Evolutionary conservation across 1,140 invertebrate genomes (phyloP).

Genomic region (Zaprionus camerounensis): DNA sequence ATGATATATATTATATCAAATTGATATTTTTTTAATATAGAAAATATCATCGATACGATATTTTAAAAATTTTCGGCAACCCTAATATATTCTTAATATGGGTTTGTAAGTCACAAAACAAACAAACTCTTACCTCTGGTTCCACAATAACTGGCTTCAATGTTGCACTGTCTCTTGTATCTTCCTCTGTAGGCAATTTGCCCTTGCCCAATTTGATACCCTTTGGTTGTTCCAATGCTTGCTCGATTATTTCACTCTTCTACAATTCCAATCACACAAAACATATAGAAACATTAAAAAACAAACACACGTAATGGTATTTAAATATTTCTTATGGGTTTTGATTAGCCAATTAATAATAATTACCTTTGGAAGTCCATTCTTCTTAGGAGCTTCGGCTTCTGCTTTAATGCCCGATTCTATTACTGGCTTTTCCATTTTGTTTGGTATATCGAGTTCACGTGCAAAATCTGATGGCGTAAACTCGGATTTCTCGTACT

Average conservation of each 20-base stretch:
- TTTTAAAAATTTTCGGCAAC: too few species aligned
- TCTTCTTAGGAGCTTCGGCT: conserved; percentile 55
- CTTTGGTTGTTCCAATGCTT: conserved; percentile 54
- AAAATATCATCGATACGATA: too few species aligned
- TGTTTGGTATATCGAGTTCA: conserved; percentile 74
- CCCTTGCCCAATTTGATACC: conserved; percentile 74
- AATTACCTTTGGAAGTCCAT: conserved; percentile 72
- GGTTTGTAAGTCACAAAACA: background rate
- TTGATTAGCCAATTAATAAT: background rate
- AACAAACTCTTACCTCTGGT: conserved; percentile 65
- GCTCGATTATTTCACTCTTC: conserved; percentile 56
- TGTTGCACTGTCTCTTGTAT: conserved; percentile 52
- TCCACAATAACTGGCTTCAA: conserved; percentile 81
- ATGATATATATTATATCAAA: too few species aligned
- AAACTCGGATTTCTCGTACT: conserved; percentile 85
- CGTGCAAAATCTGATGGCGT: conserved; percentile 69
- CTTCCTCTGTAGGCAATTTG: conserved; percentile 70
- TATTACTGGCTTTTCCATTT: conserved; percentile 79
- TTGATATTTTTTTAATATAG: too few species aligned
- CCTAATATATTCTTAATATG: too few species aligned
- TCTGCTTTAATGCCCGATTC: conserved; percentile 59
- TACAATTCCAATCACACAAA: conserved; percentile 31
- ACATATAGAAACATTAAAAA: conserved; percentile 12
- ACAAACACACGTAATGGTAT: background rate
- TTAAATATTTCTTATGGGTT: too few species aligned